These are phyloP conservation scores for Moxostoma hubbsi DNA, from an alignment of 2,797 vertebrate species.

Conservation along the genomic window DNA sequence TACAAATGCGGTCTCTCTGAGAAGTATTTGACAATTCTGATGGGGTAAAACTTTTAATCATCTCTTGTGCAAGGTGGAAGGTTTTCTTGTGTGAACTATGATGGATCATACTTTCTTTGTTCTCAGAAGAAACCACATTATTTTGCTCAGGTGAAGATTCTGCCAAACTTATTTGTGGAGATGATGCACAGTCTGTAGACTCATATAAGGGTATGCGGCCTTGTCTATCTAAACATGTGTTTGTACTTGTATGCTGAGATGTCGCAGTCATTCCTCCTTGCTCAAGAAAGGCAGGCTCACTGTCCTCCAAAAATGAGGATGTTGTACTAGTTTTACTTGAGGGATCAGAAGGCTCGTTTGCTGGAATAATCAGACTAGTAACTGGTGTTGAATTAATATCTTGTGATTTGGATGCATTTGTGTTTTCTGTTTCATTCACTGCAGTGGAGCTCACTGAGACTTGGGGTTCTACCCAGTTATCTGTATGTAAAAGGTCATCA, in stretches of 20 bases:
- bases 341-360: conserved; percentile 18
- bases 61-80: background rate
- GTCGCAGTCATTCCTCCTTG: background rate
- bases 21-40: conserved; percentile 23
- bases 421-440: conserved; percentile 19
- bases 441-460: conserved; percentile 9
- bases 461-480: conserved; percentile 13
- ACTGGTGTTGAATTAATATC: conserved; percentile 12
- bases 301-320: conserved; percentile 25
- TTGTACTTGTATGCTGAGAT: conserved; percentile 10
- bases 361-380: conserved; percentile 27
- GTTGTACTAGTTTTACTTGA: background rate
- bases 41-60: conserved; percentile 1
- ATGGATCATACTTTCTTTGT: conserved; percentile 13
- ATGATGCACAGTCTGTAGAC: background rate
- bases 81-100: conserved; percentile 24
- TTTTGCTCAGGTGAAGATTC: conserved; percentile 6
- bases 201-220: conserved; percentile 4
- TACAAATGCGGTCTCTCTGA: background rate
- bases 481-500: conserved; percentile 25
- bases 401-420: conserved; percentile 38
- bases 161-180: background rate
- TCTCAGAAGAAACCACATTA: conserved; percentile 21
- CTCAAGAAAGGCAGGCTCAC: conserved; percentile 3
- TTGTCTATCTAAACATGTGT: conserved; percentile 25